phyloP scores from a whole-genome alignment of 2,113 vertebrate species.

The Vidua macroura region DNA sequence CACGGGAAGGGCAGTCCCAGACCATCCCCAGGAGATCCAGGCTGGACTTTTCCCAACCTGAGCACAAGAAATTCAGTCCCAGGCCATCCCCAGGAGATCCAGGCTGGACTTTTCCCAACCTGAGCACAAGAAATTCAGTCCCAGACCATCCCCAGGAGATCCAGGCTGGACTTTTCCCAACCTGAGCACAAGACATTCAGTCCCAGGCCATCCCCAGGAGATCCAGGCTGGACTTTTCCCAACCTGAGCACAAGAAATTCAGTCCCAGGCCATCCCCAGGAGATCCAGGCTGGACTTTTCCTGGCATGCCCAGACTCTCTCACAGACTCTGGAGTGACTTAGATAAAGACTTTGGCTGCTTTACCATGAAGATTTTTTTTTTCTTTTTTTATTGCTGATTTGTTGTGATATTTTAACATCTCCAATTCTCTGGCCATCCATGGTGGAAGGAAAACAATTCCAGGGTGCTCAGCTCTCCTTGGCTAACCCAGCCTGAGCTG shows the following conservation, averaged over 20 bases:
- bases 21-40: background rate
- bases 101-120: background rate
- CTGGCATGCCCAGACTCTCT: background rate
- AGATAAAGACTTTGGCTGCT: background rate
- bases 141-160: background rate
- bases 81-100: background rate
- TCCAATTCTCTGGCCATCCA: background rate
- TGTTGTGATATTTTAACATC: background rate
- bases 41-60: background rate
- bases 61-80: background rate
- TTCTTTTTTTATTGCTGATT: background rate
- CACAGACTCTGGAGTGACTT: background rate
- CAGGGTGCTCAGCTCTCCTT: background rate
- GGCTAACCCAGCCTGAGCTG: background rate
- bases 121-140: background rate
- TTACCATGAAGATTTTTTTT: background rate
- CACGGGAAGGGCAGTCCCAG: background rate
- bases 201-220: background rate
- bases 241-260: background rate
- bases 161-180: background rate
- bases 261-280: background rate
- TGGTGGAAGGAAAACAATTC: background rate
- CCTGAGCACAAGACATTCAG: background rate
- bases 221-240: background rate
- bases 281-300: background rate